Base-by-base conservation (phyloP, 2,888 invertebrate species). In the Keiferia lycopersicella region DNA sequence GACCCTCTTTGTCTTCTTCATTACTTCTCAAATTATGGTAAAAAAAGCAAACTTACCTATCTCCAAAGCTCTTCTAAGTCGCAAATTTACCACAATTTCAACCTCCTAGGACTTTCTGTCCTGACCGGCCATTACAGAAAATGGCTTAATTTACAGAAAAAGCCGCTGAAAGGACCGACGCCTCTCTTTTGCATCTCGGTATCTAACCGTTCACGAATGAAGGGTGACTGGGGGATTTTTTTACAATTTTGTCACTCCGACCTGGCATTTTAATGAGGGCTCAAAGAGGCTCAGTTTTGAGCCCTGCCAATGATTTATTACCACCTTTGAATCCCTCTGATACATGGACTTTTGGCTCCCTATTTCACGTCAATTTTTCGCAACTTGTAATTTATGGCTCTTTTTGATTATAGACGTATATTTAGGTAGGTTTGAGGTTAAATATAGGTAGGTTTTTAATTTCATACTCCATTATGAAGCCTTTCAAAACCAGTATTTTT, bases 251-350 rank as follows among this genome's bases (percentile, higher is more conserved):
- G 75, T 75, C 73, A 75, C 78, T 72, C 72, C 75, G 73, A 80
- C 79, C 77, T 76, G 77, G 76, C 77, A 82, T 84, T 83, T 84
- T 83, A 86, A 86, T 84, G 83, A 84, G 82, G 83, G 79, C 73
- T 81, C 74, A 73, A 71, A 74, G 74, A 56, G 30, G 56, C 34
- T 56, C 56, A 56, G 30, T 75, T 61, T 61, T 48, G 79, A 74
- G 72, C 74, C 76, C 71, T 39, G 69, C 70, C 76, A 79, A 83
- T 86, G 83, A 86, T 84, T 84, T 85, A 86, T 84, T 80, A 79
- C 83, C 78, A 82, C 79, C 80, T 81, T 72, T 71, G 61, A 82
- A 81, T 78, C 82, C 77, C 69, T 72, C 65, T 67, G 71, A 71
- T 73, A 69, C 68, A 66, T 68, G 53, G 64, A 66, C 66, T 62